Percentiles rank a stretch among this genome's conserved stretches.
Conservation (phyloP, 2,888 invertebrate genomes). For the Bursaphelenchus okinawaensis region DNA sequence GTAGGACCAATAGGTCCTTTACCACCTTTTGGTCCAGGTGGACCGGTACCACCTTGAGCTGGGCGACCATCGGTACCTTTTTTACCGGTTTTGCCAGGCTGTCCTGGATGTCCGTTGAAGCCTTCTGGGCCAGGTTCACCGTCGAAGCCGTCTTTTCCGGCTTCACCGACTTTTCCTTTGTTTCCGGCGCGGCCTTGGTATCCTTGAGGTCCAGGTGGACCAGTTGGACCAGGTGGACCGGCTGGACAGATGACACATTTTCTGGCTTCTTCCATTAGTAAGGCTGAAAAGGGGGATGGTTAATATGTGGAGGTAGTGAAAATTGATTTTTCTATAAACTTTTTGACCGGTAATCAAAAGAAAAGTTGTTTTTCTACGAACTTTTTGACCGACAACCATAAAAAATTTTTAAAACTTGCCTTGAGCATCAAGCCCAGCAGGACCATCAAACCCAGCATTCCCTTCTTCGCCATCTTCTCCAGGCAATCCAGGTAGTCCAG, state of each 20-base stretch:
- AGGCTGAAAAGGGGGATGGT: slow-evolving; percentile 27
- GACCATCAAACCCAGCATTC: slow-evolving; percentile 24
- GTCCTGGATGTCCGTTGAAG: slow-evolving; percentile 14
- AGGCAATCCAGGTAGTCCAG: slow-evolving; percentile 26
- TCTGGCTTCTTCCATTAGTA: slow-evolving; percentile 46
- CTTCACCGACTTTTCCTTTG: slow-evolving; percentile 28
- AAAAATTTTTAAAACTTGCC: not conserved
- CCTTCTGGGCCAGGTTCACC: slow-evolving; percentile 34
- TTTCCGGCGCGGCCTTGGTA: slow-evolving; percentile 27
- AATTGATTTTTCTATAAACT: not conserved
- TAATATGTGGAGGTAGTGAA: no score
- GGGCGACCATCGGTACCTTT: slow-evolving; percentile 18
- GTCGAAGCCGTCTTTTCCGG: slow-evolving; percentile 36
- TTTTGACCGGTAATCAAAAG: not conserved
- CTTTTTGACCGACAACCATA: not conserved
- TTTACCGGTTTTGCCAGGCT: not conserved
- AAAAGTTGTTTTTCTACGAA: not conserved
- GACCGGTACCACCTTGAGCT: slow-evolving; percentile 29
- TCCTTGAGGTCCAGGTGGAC: slow-evolving; percentile 33
- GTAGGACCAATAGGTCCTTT: slow-evolving; percentile 24
- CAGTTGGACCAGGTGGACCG: slow-evolving; percentile 29
- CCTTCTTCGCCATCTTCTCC: not conserved
- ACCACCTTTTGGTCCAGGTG: slow-evolving; percentile 19
- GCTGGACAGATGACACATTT: slow-evolving; percentile 44
- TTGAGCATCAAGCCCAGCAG: slow-evolving; percentile 21